phyloP scores from a whole-genome alignment of 1,140 invertebrate genomes.

The Meloidogyne chitwoodi region DNA sequence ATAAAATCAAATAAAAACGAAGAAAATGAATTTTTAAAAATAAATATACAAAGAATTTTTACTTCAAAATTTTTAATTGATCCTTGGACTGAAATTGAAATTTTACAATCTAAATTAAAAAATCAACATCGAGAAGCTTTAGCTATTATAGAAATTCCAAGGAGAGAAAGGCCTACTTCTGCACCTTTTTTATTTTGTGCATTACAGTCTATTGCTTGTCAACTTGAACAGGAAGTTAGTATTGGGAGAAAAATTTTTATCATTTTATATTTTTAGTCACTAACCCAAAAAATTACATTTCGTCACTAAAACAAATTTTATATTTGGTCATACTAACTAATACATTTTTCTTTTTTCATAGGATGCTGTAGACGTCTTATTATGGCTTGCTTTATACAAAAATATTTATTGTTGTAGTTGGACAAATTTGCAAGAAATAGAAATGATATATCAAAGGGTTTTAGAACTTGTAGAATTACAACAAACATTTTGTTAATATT shows the following conservation, averaged over 20 bases:
- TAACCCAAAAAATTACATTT: neutral
- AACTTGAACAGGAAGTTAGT: slow-evolving; percentile 47
- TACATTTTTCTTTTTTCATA: slow-evolving; percentile 8
- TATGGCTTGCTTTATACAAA: slow-evolving; percentile 37
- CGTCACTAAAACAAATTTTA: neutral
- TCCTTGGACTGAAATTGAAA: slow-evolving; percentile 52
- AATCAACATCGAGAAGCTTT: slow-evolving; percentile 37
- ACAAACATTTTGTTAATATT: slow-evolving; percentile 5
- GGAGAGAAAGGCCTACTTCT: slow-evolving; percentile 16
- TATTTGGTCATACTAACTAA: neutral
- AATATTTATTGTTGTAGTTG: slow-evolving; percentile 38
- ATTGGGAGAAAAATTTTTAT: too few relatives aligned
- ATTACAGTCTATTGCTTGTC: slow-evolving; percentile 55
- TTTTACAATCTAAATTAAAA: slow-evolving; percentile 44
- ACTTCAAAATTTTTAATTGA: slow-evolving; percentile 41
- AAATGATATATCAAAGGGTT: slow-evolving; percentile 46
- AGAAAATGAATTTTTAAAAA: neutral
- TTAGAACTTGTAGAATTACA: slow-evolving; percentile 38
- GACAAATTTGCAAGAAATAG: slow-evolving; percentile 40
- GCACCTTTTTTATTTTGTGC: slow-evolving; percentile 53
- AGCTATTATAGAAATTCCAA: slow-evolving; percentile 5
- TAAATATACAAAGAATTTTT: slow-evolving; percentile 40
- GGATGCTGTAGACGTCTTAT: slow-evolving; percentile 38
- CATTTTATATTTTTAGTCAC: too few relatives aligned
- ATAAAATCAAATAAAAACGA: neutral